Base-by-base conservation (phyloP, 2,797 vertebrate species). In the Urocyon cinereoargenteus region DNA sequence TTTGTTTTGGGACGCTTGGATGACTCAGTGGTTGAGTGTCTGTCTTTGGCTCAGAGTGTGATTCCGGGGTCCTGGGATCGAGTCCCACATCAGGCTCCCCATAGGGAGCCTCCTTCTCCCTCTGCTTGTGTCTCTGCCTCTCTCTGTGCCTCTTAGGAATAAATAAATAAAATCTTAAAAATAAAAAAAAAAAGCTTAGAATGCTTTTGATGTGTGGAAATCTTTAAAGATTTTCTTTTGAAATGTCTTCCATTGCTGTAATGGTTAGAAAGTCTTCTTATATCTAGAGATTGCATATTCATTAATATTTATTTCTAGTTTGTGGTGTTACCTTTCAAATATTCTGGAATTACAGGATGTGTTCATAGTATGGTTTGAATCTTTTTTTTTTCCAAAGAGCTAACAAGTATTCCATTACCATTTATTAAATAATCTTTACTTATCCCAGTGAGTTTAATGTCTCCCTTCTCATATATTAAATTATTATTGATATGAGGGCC, bases 171-270 rank as follows among this genome's bases (percentile, higher is more conserved):
- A 45, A 40, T 40, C 40, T 40, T 6, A 40, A 40, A 40, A 40
- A 40, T 5, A 40, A 40, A 40, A 40, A 40, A 40, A 40, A 40
- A 40, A 93, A 78, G 66, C 12, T 81, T 86, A 62, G 57, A 61
- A 70, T 64, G 53, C 2, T 68, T 86, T 36, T 36, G 34, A 70
- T 62, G 7, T n/a, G 57, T 75, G 19, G 8, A 64, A 93, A 88
- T 62, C 40, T 87, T 70, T 75, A 92, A 78, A 51, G 86, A 86
- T 45, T 90, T 95, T 89, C 68, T 70, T 93, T 86, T 82, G 72
- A 86, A 87, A 88, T 15, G 24, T 86, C 22, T 91, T 34, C 28
- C 12, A 18, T 22, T 59, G 45, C 12, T 90, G 34, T 51, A 40
- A 84, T 62, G 19, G 61, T 91, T 82, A 91, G 31, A 81, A 85